phyloP scores from a whole-genome alignment of 2,888 invertebrate species.

The Biston stratarius region DNA sequence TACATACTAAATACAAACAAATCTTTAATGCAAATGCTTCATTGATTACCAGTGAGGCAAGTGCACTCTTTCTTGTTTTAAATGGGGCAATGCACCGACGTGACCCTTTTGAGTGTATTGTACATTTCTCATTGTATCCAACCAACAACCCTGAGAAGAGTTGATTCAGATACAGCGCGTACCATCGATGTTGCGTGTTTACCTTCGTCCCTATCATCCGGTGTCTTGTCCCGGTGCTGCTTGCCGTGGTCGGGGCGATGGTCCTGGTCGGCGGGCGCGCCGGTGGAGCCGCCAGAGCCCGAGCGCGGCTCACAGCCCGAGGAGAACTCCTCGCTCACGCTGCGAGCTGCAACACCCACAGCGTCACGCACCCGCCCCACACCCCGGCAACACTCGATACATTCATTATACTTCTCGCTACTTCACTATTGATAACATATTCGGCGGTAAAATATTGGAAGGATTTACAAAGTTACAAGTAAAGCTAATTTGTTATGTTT shows the following conservation, averaged over 20 bases:
- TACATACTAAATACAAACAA: no score
- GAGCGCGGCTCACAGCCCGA: constrained; percentile 98
- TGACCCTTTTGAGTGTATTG: no score
- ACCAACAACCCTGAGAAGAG: no score
- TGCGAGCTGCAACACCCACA: constrained; percentile 91
- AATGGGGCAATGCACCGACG: no score
- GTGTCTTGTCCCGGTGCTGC: constrained; percentile 90
- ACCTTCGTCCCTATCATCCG: constrained; percentile 98
- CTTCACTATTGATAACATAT: background rate
- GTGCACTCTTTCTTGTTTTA: no score
- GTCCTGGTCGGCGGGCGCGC: constrained; percentile 80
- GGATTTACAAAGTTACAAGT: background rate
- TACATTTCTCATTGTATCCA: no score
- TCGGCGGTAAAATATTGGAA: constrained; percentile 21
- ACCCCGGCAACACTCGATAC: constrained; percentile 50
- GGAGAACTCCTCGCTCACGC: constrained; percentile 99
- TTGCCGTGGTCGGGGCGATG: constrained; percentile 80
- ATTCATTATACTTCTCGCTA: constrained; percentile 11
- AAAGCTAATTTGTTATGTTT: background rate
- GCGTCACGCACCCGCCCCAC: constrained; percentile 67
- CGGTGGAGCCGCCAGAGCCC: constrained; percentile 89
- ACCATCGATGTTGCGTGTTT: constrained; percentile 17
- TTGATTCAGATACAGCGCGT: no score
- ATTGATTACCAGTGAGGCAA: no score
- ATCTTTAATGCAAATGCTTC: no score